Evolutionary conservation across 2,888 invertebrate species (phyloP).

Genomic region (Tipula helvola): DNA sequence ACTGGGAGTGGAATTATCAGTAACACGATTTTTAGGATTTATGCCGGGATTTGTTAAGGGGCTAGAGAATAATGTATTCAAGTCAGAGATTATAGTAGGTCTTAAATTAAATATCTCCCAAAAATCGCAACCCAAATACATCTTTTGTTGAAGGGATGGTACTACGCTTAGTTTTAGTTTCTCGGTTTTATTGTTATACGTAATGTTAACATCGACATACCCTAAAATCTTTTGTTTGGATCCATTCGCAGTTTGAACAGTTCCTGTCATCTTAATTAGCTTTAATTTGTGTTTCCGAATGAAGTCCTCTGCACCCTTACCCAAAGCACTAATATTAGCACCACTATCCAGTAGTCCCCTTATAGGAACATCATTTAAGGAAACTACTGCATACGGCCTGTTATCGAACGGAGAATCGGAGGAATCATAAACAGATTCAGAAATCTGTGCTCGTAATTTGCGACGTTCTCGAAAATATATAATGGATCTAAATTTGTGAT

Average conservation of each 20-base stretch:
- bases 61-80: no score
- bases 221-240: not conserved
- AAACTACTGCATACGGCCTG: not conserved
- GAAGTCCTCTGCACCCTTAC: not conserved
- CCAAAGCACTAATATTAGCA: not conserved
- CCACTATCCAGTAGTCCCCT: not conserved
- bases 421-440: not conserved
- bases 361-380: not conserved
- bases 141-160: not conserved
- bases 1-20: no score
- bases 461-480: no score
- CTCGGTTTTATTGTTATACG: not conserved
- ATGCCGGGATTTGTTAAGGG: no score
- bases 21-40: not conserved
- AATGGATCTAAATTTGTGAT: not conserved
- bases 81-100: not conserved
- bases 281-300: not conserved
- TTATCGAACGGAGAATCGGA: not conserved
- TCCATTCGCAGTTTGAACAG: not conserved
- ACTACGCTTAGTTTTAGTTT: not conserved
- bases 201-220: not conserved
- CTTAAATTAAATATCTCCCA: not conserved
- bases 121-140: not conserved
- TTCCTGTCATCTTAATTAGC: not conserved
- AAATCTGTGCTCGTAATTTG: no score